These are phyloP conservation scores for Acanthaster planci DNA, from an alignment of 35 echinoderm and acorn worm species.

Conservation along the genomic window DNA sequence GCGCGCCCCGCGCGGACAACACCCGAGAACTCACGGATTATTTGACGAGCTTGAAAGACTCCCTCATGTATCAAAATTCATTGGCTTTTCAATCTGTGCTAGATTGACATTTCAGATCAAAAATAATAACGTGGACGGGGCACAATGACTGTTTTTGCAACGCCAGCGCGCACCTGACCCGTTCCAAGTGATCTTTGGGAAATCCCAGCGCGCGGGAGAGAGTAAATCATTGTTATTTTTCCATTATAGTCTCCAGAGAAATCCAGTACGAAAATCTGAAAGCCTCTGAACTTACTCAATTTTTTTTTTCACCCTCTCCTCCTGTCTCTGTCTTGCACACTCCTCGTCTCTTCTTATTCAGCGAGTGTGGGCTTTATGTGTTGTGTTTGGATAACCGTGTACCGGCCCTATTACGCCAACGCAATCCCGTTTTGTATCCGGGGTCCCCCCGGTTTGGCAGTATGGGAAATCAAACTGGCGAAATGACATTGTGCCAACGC, in stretches of 20 bases:
- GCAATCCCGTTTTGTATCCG: slow-evolving; percentile 26
- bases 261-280: slow-evolving; percentile 5
- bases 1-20: not conserved
- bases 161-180: slow-evolving; percentile 19
- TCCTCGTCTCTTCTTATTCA: slow-evolving; percentile 33
- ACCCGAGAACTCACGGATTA: slow-evolving; percentile 24
- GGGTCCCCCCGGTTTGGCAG: not conserved
- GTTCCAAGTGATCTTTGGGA: slow-evolving; percentile 14
- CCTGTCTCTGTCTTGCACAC: slow-evolving; percentile 40
- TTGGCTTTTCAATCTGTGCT: slow-evolving; percentile 31
- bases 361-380: not conserved
- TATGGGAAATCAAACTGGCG: not conserved
- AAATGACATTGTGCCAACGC: slow-evolving; percentile 27
- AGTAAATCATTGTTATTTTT: slow-evolving; percentile 35
- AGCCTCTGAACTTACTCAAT: slow-evolving; percentile 3
- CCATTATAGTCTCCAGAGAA: slow-evolving; percentile 25
- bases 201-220: slow-evolving; percentile 16
- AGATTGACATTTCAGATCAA: slow-evolving; percentile 34
- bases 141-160: slow-evolving; percentile 31
- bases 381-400: slow-evolving; percentile 13
- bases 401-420: slow-evolving; percentile 16
- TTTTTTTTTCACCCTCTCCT: slow-evolving; percentile 47
- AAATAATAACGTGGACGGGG: slow-evolving; percentile 26
- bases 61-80: slow-evolving; percentile 31
- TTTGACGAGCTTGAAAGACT: slow-evolving; percentile 13